phyloP scores from a whole-genome alignment of 2,797 vertebrate genomes.

The Potorous gilbertii region DNA sequence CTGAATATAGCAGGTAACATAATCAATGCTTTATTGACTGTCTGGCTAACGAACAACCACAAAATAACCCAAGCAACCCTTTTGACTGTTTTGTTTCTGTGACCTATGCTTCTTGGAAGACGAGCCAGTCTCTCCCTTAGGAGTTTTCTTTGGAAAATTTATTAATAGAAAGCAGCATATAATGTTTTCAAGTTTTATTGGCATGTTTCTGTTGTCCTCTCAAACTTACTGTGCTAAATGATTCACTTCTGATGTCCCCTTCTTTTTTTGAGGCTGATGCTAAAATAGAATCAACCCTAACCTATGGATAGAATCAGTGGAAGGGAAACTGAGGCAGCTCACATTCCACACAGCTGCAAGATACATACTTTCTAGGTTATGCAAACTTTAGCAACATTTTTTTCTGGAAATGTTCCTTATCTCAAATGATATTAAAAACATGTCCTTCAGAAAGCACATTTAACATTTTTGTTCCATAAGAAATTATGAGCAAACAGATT shows the following conservation, averaged over 20 bases:
- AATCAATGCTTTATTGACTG: background rate
- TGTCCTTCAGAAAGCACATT: background rate
- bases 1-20: background rate
- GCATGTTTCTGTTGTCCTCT: slow-evolving; percentile 1
- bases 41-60: background rate
- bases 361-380: slow-evolving; percentile 23
- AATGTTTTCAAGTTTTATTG: background rate
- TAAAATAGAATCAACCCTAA: background rate
- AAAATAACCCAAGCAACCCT: background rate
- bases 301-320: background rate
- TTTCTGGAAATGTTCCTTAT: slow-evolving; percentile 33
- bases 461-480: too few relatives aligned
- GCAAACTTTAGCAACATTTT: background rate
- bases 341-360: background rate
- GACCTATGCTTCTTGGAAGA: background rate
- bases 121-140: background rate
- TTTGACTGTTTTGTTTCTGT: background rate
- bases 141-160: background rate
- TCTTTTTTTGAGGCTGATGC: background rate
- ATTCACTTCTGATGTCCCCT: background rate
- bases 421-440: slow-evolving; percentile 56
- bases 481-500: too few relatives aligned
- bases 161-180: background rate
- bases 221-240: background rate
- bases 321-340: background rate